Evolutionary conservation across 2,888 invertebrate genomes (phyloP), one percentile per base, ranked within the genome.

Genomic region (Melanchra persicariae): DNA sequence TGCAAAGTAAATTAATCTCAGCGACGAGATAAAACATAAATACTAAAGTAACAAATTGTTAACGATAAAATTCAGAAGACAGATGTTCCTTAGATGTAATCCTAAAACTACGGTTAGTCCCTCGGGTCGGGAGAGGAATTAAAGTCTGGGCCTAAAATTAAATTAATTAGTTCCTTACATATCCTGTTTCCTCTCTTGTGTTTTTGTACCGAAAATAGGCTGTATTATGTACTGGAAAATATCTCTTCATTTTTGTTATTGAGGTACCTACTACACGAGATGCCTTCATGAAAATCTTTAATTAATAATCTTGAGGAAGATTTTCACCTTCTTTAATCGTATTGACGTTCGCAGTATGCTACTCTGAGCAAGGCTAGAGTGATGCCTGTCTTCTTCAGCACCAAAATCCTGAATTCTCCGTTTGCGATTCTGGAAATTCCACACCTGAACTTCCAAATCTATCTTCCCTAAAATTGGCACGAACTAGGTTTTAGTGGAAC

Each of bases 101-200:
- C 58, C 59, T 43, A 52, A 63, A 83, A 77, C 81, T 81, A 81
- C 62, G 62, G 71, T 59, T 55, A 37, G 45, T 84, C 77, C 70
- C 67, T 17, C 19, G 74, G 70, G 84, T 62, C 60, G 57, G 49
- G 54, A 49, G 63, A 57, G 37, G 52, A 67, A 77, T 69, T 62
- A 69, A 81, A 84, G 68, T 82, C 70, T 19, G 57, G 54, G 64
- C 34, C 68, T 65, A 63, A 74, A 70, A 82, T 84, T 72, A 77
- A 84, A 81, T 82, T 81, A 81, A 83, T 83, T 81, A 83, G 81
- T 74, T 81, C 47, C 58, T 65, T 74, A 74, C 72, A 70, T 77
- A 74, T 65, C 54, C 67, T 57, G 66, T 68, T 64, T 47, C 51
- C 34, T 57, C 43, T 37, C 40, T 60, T 40, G 40, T 40, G 15